Conservation (phyloP, 2,797 vertebrate species). For the Sorex maritimensis region DNA sequence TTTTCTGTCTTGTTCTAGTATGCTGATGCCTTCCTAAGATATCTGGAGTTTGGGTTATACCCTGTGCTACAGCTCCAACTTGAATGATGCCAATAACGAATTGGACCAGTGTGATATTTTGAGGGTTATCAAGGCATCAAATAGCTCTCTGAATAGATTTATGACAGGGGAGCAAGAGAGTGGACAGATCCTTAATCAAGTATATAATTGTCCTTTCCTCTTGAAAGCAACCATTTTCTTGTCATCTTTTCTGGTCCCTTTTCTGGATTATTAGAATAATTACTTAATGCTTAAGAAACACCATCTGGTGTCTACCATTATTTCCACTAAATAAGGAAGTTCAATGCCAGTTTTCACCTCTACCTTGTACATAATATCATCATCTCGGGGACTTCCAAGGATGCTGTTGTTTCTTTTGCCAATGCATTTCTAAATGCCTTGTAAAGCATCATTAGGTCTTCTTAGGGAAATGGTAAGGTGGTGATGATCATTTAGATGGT, state of each 20-base stretch:
- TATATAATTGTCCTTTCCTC: neutral
- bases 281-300: neutral
- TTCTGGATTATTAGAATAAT: neutral
- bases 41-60: neutral
- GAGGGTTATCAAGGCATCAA: neutral
- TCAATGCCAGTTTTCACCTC: neutral
- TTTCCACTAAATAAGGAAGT: neutral
- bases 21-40: neutral
- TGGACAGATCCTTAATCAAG: neutral
- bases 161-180: neutral
- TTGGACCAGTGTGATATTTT: neutral
- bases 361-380: neutral
- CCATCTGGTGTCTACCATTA: neutral
- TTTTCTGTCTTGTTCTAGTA: neutral
- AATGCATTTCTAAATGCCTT: neutral
- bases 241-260: conserved; percentile 13
- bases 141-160: neutral
- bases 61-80: neutral
- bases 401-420: neutral
- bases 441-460: neutral
- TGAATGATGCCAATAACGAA: neutral
- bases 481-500: neutral
- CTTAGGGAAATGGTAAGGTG: neutral
- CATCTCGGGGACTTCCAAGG: neutral
- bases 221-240: neutral